These are phyloP conservation scores for Actinia equina DNA, from an alignment of 64 coral and sea anemone genomes.

Conservation along the genomic window DNA sequence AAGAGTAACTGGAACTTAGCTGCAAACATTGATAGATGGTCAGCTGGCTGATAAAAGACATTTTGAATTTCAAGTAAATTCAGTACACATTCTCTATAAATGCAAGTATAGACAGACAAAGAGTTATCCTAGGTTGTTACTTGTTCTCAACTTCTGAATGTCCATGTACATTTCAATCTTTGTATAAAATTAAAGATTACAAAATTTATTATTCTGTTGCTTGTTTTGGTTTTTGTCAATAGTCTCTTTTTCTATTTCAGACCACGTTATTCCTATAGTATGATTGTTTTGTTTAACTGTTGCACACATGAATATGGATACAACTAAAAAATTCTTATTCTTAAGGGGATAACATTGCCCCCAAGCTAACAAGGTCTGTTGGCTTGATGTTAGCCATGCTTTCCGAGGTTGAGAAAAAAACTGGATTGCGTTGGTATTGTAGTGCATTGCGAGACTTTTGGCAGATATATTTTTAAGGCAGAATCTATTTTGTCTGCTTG, in stretches of 20 bases:
- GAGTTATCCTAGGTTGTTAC: conserved; percentile 3
- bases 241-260: neutral
- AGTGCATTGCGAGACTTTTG: too few relatives aligned
- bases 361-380: too few relatives aligned
- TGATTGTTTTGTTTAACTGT: neutral
- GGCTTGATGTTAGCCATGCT: too few relatives aligned
- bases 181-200: conserved; percentile 12
- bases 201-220: neutral
- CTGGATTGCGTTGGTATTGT: too few relatives aligned
- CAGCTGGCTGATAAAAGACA: conserved; percentile 17
- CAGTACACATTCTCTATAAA: neutral
- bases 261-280: neutral
- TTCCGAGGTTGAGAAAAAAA: too few relatives aligned
- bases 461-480: too few relatives aligned
- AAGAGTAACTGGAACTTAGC: neutral
- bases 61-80: conserved; percentile 6
- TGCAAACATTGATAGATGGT: neutral
- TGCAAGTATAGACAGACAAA: neutral
- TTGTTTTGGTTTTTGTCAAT: neutral
- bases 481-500: too few relatives aligned
- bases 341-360: too few relatives aligned
- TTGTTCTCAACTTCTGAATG: conserved; percentile 15
- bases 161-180: conserved; percentile 15
- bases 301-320: too few relatives aligned
- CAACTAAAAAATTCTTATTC: too few relatives aligned